Evolutionary conservation across 2,113 vertebrate species (phyloP).

Genomic region (Apodemus speciosus): DNA sequence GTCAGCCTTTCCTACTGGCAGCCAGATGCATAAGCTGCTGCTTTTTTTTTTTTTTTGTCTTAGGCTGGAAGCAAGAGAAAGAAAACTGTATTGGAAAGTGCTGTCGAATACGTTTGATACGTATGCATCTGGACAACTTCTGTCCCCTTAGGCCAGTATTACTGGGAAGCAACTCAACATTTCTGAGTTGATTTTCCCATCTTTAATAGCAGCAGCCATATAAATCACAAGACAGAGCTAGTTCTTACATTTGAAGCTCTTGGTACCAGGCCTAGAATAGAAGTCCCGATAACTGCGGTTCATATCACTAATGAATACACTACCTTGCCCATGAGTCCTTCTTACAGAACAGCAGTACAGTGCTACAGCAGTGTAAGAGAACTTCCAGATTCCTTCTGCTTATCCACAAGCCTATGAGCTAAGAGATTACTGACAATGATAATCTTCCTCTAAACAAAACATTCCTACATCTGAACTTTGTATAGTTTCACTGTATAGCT

Average conservation of each 20-base stretch:
- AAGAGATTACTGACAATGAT: not conserved
- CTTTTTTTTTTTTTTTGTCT: not conserved
- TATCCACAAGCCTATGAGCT: not conserved
- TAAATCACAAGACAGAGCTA: not conserved
- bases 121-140: not conserved
- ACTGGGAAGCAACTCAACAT: not conserved
- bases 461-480: conserved; percentile 12
- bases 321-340: not conserved
- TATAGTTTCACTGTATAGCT: not conserved
- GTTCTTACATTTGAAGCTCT: not conserved
- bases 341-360: not conserved
- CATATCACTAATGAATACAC: not conserved
- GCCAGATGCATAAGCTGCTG: not conserved
- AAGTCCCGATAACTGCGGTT: not conserved
- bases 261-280: not conserved
- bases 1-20: not conserved
- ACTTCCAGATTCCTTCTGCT: not conserved
- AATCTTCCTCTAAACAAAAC: conserved; percentile 13
- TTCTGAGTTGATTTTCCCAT: not conserved
- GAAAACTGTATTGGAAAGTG: not conserved
- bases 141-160: not conserved
- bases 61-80: not conserved
- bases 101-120: not conserved
- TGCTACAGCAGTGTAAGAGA: not conserved
- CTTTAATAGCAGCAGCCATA: not conserved